Conservation (phyloP, 2,888 invertebrate species). For the Lasioglossum lativentre region DNA sequence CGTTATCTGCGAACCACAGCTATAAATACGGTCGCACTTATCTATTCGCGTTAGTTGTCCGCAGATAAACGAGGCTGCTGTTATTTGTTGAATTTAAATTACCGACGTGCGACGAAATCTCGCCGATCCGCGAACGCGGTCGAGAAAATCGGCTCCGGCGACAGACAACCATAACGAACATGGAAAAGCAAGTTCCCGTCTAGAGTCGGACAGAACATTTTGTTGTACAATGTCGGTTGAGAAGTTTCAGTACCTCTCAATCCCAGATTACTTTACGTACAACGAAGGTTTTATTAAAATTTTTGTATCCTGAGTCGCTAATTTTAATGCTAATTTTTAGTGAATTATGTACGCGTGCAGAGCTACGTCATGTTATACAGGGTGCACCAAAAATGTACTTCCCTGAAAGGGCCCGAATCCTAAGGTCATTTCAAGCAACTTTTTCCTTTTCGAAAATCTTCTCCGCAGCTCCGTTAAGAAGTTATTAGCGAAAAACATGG, state of each 20-base stretch:
- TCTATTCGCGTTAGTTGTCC: slow-evolving; percentile 22
- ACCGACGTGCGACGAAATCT: neutral
- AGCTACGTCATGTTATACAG: too few species aligned
- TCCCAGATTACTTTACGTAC: neutral
- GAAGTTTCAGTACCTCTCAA: neutral
- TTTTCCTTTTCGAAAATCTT: too few species aligned
- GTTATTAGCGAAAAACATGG: too few species aligned
- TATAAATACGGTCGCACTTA: slow-evolving; percentile 33
- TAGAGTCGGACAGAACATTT: neutral
- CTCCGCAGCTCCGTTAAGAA: too few species aligned
- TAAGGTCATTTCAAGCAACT: too few species aligned
- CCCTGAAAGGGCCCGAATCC: too few species aligned
- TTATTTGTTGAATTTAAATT: slow-evolving; percentile 40
- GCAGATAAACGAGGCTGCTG: slow-evolving; percentile 13
- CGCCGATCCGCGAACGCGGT: neutral
- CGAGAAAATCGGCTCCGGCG: neutral
- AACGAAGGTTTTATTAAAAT: neutral
- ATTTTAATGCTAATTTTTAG: too few species aligned
- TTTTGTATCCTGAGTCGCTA: neutral
- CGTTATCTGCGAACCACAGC: slow-evolving; percentile 31
- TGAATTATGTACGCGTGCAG: too few species aligned
- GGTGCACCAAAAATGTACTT: too few species aligned
- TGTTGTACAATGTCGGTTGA: neutral
- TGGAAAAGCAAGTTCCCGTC: neutral
- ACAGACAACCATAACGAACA: neutral